Evolutionary conservation across 2,888 invertebrate genomes (phyloP), one percentile per base, ranked within the genome.

Genomic region (Agrenia bidenticulata): DNA sequence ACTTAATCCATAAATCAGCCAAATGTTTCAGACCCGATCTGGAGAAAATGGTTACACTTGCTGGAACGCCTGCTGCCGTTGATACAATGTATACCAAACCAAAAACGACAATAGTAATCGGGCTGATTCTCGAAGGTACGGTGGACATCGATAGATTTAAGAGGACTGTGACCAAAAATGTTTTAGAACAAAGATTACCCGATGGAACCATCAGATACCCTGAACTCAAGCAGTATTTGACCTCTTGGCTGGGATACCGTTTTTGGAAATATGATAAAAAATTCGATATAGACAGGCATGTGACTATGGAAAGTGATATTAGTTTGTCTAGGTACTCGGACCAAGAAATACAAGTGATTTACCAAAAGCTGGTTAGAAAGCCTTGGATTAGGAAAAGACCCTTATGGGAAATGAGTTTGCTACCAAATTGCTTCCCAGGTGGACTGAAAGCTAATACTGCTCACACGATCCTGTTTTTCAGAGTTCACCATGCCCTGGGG

Each of bases 401-500:
- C 24, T 27, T 41, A 13, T 61, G 61, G 61, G 54, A 53, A 17
- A 19, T 56, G 37, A 56, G 15, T 23, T 7, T 51, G 1, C 26
- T 61, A n/a, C 17, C 21, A 1, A 4, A 51, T 23, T 51, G 19
- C 24, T 23, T 13, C 27, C 41, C 39, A 2, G 60, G 24, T 0
- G 39, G 21, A 2, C 5, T 11, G 4, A 37, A 49, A 1, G 21
- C 23, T 5, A 17, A 21, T n/a, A 9, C 2, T 7, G 24, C 41
- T 19, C 54, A 61, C 41, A 41, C 61, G 1, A 37, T 23, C 53
- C 13, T 61, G 2, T 41, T 41, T 11, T 65, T 49, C 13, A 39
- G 61, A 19, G 24, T 56, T 51, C 61, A 65, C 9, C 65, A 65
- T 39, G 17, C 56, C 7, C 15, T 65, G 15, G 61, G 61, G 1